Conservation (phyloP, 1,140 invertebrate genomes). For the Campodea augens region DNA sequence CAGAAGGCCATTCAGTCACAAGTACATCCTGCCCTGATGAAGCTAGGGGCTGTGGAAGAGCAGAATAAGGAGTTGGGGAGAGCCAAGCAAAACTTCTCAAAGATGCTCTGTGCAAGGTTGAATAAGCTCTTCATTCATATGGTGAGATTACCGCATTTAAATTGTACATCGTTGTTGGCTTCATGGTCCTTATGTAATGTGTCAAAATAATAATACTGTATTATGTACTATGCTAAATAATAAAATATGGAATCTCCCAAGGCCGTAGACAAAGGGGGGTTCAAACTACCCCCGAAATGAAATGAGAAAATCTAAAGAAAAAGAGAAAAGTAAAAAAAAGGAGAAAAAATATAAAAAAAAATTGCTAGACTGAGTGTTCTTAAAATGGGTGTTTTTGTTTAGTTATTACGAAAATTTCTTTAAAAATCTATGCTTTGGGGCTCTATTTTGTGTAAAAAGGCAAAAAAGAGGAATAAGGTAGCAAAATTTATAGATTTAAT, state of each 20-base stretch:
- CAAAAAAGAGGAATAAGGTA: too few relatives aligned
- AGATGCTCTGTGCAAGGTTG: slow-evolving; percentile 61
- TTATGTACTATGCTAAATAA: not conserved
- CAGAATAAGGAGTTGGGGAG: slow-evolving; percentile 69
- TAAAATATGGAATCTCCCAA: too few relatives aligned
- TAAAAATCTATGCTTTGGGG: too few relatives aligned
- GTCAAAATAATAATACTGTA: not conserved
- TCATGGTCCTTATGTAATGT: not conserved
- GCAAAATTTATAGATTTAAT: not conserved
- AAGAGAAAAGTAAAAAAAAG: too few relatives aligned
- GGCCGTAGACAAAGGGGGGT: slow-evolving; percentile 9
- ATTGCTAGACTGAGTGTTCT: too few relatives aligned
- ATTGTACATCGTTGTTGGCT: not conserved
- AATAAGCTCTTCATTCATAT: slow-evolving; percentile 88
- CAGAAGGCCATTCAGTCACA: slow-evolving; percentile 55
- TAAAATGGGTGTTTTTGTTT: too few relatives aligned
- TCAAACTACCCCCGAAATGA: not conserved
- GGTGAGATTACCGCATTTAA: slow-evolving; percentile 24
- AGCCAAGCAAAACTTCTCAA: slow-evolving; percentile 63
- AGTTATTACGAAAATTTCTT: too few relatives aligned
- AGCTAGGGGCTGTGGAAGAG: slow-evolving; percentile 66
- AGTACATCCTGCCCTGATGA: slow-evolving; percentile 38
- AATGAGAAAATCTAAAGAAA: too few relatives aligned
- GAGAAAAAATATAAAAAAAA: too few relatives aligned
- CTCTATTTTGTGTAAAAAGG: too few relatives aligned